phyloP scores from a whole-genome alignment of 2,797 vertebrate genomes.

The Triplophysa bombifrons region DNA sequence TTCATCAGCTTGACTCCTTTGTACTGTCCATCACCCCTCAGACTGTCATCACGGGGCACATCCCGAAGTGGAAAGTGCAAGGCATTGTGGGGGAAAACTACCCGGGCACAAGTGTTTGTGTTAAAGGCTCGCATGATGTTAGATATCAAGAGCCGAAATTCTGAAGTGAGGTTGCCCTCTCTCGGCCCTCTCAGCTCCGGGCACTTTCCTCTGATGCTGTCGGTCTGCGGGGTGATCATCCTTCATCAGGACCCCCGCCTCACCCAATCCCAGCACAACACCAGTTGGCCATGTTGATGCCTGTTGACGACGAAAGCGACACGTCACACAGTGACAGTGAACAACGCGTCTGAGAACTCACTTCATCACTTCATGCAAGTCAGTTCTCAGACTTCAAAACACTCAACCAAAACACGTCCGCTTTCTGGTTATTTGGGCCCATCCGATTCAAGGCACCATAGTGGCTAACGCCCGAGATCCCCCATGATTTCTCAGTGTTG shows the following conservation, averaged over 20 bases:
- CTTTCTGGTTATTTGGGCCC: conserved; percentile 61
- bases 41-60: conserved; percentile 72
- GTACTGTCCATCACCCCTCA: conserved; percentile 89
- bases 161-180: conserved; percentile 70
- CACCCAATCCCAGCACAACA: conserved; percentile 74
- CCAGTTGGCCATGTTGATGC: conserved; percentile 94
- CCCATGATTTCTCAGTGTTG: conserved; percentile 79
- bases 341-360: conserved; percentile 74
- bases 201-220: conserved; percentile 73
- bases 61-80: conserved; percentile 76
- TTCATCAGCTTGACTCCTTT: conserved; percentile 91
- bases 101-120: conserved; percentile 75
- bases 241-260: conserved; percentile 82
- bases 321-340: conserved; percentile 55
- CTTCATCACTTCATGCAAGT: conserved; percentile 74
- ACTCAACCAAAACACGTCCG: conserved; percentile 58
- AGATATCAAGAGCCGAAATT: no score
- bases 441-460: conserved; percentile 76
- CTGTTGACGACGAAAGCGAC: conserved; percentile 77
- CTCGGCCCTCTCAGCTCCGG: conserved; percentile 80
- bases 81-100: conserved; percentile 87
- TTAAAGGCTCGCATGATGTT: no score
- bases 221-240: conserved; percentile 93
- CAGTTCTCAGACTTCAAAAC: conserved; percentile 77
- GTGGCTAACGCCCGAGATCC: conserved; percentile 80